Conservation (phyloP, 2,888 invertebrate genomes). For the Aquatica leii region DNA sequence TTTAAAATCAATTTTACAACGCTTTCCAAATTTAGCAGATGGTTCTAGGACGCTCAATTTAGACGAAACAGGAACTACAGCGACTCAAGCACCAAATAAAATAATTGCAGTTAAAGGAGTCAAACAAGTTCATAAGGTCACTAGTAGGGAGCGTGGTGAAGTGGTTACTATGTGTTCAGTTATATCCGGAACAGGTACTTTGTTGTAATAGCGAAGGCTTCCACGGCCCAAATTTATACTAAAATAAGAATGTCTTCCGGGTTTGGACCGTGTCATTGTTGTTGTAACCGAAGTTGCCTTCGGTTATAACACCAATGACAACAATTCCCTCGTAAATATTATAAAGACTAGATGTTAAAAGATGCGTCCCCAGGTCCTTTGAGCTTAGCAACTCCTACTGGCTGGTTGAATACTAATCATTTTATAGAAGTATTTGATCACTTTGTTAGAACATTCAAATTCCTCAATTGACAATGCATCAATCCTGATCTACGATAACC, state of each 20-base stretch:
- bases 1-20: conserved; percentile 28
- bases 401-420: conserved; percentile 1
- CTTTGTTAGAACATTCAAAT: not conserved
- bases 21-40: conserved; percentile 41
- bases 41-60: conserved; percentile 39
- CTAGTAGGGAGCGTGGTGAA: conserved; percentile 52
- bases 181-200: not conserved
- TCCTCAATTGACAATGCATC: conserved; percentile 4
- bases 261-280: too few species aligned
- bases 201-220: too few species aligned
- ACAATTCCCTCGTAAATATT: not conserved
- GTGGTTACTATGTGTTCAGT: conserved; percentile 46
- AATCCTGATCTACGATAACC: not conserved
- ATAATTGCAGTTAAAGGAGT: conserved; percentile 41
- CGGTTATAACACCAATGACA: too few species aligned
- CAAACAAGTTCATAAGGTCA: conserved; percentile 47
- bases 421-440: conserved; percentile 9
- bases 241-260: too few species aligned
- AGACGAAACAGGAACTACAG: conserved; percentile 2
- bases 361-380: conserved; percentile 45
- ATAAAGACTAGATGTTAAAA: conserved; percentile 1
- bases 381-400: conserved; percentile 46
- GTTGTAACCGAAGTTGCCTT: too few species aligned
- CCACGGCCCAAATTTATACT: too few species aligned
- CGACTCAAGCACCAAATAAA: conserved; percentile 31